These are phyloP conservation scores for Zosterops lateralis DNA, from an alignment of 2,113 vertebrate genomes.

Conservation along the genomic window DNA sequence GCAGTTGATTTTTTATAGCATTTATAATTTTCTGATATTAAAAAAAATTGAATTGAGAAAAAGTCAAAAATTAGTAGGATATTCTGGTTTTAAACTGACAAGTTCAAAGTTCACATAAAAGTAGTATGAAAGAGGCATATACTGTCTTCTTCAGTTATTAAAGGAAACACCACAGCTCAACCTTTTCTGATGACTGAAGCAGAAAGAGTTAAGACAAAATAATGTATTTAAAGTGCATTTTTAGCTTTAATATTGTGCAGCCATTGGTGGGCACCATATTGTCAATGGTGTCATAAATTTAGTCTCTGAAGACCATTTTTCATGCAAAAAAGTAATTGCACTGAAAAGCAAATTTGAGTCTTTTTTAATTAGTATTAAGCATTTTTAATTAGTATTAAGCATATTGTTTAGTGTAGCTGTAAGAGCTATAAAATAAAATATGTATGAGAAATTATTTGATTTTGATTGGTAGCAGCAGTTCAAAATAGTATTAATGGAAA, in stretches of 20 bases:
- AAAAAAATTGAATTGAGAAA: not conserved
- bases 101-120: not conserved
- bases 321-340: not conserved
- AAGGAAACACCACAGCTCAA: not conserved
- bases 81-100: not conserved
- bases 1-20: not conserved
- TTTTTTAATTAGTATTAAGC: not conserved
- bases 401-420: not conserved
- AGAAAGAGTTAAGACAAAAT: not conserved
- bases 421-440: not conserved
- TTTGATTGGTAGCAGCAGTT: not conserved
- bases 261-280: not conserved
- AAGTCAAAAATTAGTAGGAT: not conserved
- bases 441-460: fast-evolving
- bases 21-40: not conserved
- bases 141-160: not conserved
- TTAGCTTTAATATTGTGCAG: not conserved
- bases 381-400: not conserved
- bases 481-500: not conserved
- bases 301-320: not conserved
- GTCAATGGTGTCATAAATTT: not conserved
- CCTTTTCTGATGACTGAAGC: not conserved
- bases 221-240: not conserved
- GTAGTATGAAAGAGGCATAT: fast-evolving
- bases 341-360: not conserved